Evolutionary conservation across 1,140 invertebrate species (phyloP).

Genomic region (Heterodera schachtii): DNA sequence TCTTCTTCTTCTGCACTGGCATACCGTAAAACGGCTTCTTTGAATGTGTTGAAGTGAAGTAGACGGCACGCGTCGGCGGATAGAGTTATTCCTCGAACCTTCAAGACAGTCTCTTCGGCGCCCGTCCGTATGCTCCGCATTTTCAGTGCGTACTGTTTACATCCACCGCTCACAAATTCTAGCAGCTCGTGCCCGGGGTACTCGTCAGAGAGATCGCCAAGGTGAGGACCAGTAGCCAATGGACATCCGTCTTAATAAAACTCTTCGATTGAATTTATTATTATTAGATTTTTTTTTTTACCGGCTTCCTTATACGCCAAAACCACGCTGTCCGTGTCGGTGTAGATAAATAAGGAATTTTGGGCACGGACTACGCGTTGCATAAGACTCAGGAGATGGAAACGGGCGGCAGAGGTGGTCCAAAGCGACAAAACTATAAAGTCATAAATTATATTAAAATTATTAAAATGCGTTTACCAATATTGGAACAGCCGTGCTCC

Average conservation of each 20-base stretch:
- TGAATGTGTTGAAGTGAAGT: not conserved
- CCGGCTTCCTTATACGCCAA: constrained; percentile 2
- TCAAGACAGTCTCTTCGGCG: not conserved
- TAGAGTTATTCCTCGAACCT: not conserved
- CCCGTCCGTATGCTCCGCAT: not conserved
- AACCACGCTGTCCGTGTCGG: not conserved
- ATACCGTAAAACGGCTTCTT: not conserved
- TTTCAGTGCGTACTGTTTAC: constrained; percentile 3
- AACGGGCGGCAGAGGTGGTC: not conserved
- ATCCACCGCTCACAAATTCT: not conserved
- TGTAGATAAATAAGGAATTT: not conserved
- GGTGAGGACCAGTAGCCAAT: not conserved
- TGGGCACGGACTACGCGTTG: not conserved
- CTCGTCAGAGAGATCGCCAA: constrained; percentile 10
- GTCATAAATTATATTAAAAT: too few relatives aligned
- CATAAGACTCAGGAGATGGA: not conserved
- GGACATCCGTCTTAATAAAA: not conserved
- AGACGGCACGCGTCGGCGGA: not conserved
- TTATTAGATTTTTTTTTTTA: too few relatives aligned
- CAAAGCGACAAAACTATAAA: not conserved
- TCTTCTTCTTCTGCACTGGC: not conserved
- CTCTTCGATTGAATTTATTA: too few relatives aligned
- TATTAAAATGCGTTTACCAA: not conserved
- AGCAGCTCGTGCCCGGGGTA: not conserved
- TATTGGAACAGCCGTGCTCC: constrained; percentile 7